Conservation (phyloP, 2,888 invertebrate species). For the Coelogynopora nodosa region DNA sequence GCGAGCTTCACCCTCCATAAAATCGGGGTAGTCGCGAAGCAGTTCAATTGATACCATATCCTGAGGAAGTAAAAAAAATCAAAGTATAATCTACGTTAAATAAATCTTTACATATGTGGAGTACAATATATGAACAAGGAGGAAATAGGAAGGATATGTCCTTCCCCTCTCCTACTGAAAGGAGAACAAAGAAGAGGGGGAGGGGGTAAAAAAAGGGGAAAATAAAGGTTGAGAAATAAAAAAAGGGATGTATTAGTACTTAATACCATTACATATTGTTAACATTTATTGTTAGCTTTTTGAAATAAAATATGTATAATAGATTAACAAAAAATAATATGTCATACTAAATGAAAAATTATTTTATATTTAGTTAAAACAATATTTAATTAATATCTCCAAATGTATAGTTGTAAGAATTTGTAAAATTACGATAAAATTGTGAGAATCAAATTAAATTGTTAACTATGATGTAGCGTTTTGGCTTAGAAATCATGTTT, state of each 20-base stretch:
- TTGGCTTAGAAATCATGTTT: neutral
- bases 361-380: too few species aligned
- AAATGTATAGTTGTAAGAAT: too few species aligned
- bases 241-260: neutral
- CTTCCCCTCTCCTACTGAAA: too few species aligned
- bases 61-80: conserved; percentile 47
- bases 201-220: neutral
- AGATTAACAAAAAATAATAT: too few species aligned
- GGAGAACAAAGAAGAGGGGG: neutral
- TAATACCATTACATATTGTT: too few species aligned
- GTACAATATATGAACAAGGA: neutral
- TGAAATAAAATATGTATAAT: too few species aligned
- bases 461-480: neutral
- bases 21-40: conserved; percentile 59
- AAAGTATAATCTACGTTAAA: too few species aligned
- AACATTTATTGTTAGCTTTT: too few species aligned
- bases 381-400: too few species aligned
- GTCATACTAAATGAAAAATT: too few species aligned
- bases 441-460: neutral
- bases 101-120: too few species aligned
- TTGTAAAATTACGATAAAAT: too few species aligned
- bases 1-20: conserved; percentile 56
- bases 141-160: neutral
- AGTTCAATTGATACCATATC: conserved; percentile 56
- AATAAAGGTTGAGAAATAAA: neutral